Evolutionary conservation across 2,797 vertebrate genomes (phyloP), one percentile per base, ranked within the genome.

Genomic region (Phaenicophaeus curvirostris): DNA sequence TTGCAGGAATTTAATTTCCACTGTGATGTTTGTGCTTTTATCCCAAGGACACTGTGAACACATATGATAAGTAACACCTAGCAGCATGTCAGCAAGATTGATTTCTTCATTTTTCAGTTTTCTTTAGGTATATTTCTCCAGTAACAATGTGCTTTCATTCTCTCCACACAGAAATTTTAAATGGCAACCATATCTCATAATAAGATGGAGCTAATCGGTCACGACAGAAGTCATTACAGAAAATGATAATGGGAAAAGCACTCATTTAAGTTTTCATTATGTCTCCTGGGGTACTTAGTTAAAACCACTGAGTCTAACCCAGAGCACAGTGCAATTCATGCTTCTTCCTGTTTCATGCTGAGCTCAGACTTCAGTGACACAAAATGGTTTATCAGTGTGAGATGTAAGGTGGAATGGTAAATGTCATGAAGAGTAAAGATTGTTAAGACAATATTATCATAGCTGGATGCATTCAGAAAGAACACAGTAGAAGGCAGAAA

Each of bases 191-290:
- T 85, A 46, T 79, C 46, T 93, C 61, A 75, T 81, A 89, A 50
- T 92, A 78, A 48, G 35, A 81, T 84, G 65, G 39, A 89, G 58
- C 54, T 84, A 89, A 85, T 81, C 84, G 89, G 61, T 87, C 78
- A 75, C 2, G 17, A 53, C 77, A 85, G 71, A 94, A 87, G 59
- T 89, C 74, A 74, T 93, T 92, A 71, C 31, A 66, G 85, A 85
- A 80, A 92, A 90, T 62, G 27, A 69, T 94, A 92, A 84, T 73
- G 44, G 51, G 27, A 84, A 84, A 89, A 88, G 35, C 24, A 75
- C 81, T 86, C 25, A 66, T 87, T 83, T 68, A 55, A 84, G 25
- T 94, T 93, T 91, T 91, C 58, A 81, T 87, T 69, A 39, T 69
- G 62, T 93, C 66, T 90, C 72, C 78, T 87, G 54, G 78, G 72